Evolutionary conservation across 2,888 invertebrate species (phyloP).

Genomic region (Acronicta aceris): DNA sequence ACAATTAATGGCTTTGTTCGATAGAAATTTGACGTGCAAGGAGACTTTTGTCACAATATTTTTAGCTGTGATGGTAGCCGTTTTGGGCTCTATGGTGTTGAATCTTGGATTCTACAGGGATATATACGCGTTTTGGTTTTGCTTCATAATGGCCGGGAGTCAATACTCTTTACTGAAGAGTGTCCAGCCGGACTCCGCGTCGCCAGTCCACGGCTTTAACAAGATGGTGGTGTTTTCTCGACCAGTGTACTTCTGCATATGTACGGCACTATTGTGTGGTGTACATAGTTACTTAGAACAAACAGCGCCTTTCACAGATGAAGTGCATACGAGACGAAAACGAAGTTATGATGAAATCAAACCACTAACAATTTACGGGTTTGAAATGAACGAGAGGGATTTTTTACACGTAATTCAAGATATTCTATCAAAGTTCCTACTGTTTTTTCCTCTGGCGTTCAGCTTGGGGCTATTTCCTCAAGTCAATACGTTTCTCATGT

Average conservation of each 20-base stretch:
- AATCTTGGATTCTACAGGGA: constrained; percentile 96
- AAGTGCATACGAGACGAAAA: constrained; percentile 67
- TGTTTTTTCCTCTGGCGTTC: constrained; percentile 98
- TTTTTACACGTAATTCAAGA: constrained; percentile 92
- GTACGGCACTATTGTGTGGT: constrained; percentile 89
- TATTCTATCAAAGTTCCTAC: constrained; percentile 93
- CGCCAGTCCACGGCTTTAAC: constrained; percentile 99
- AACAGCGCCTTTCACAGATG: constrained; percentile 59
- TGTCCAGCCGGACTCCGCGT: constrained; percentile 99
- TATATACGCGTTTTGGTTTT: constrained; percentile 97
- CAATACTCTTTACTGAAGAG: constrained; percentile 99
- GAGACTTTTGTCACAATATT: constrained; percentile 95
- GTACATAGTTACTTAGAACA: constrained; percentile 81
- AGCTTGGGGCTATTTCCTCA: constrained; percentile 98
- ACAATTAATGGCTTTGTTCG: constrained; percentile 96
- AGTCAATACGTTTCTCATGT: constrained; percentile 98
- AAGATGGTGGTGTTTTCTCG: constrained; percentile 97
- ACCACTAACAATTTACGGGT: constrained; percentile 83
- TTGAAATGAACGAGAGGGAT: constrained; percentile 86
- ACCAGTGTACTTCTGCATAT: constrained; percentile 97
- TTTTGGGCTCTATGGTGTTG: constrained; percentile 95
- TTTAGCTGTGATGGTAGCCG: constrained; percentile 95
- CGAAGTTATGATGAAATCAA: constrained; percentile 70
- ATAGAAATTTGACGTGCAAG: constrained; percentile 95
- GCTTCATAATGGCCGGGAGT: constrained; percentile 99